phyloP scores from a whole-genome alignment of 2,113 vertebrate genomes.

The Hippocampus mohnikei region DNA sequence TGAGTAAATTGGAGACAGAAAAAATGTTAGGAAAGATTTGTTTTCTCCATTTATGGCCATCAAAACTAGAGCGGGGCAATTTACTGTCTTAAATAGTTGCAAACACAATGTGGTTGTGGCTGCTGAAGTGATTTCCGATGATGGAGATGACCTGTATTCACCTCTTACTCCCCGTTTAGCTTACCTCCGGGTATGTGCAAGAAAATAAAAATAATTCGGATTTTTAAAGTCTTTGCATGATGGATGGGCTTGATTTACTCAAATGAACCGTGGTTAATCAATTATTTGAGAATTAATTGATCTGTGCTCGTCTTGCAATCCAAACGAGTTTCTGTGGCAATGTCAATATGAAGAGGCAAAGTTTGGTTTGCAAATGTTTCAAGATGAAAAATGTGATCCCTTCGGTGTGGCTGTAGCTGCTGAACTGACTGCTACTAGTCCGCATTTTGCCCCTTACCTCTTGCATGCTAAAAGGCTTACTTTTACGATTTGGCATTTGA shows the following conservation, averaged over 20 bases:
- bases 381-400: no score
- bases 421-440: no score
- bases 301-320: no score
- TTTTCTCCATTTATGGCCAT: background rate
- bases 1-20: background rate
- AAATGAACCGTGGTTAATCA: background rate
- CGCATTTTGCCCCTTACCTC: no score
- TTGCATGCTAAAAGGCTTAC: no score
- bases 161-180: background rate
- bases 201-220: background rate
- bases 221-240: background rate
- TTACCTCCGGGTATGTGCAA: background rate
- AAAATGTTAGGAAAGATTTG: background rate
- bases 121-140: background rate
- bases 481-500: no score
- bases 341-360: no score
- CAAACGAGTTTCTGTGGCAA: no score
- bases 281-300: background rate
- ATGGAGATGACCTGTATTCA: background rate
- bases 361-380: no score
- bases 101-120: background rate
- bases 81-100: background rate
- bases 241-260: background rate
- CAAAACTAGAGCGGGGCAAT: background rate
- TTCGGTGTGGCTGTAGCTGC: no score